phyloP scores from a whole-genome alignment of 2,113 vertebrate genomes.

The Mastomys natalensis region DNA sequence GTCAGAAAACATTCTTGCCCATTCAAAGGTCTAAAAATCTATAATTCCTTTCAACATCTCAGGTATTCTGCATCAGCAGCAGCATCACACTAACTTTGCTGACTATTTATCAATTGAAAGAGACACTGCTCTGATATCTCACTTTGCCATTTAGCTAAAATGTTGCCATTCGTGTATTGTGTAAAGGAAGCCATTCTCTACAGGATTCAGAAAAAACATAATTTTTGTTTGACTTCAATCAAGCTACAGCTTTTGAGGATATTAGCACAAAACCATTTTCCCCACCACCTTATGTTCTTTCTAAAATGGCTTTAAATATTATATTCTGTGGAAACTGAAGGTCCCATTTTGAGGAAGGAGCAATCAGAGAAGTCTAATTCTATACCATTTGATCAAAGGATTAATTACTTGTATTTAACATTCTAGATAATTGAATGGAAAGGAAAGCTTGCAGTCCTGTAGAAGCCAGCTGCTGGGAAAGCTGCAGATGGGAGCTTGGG shows the following conservation, averaged over 20 bases:
- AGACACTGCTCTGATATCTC: not conserved
- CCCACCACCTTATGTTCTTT: slow-evolving; percentile 18
- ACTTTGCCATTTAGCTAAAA: not conserved
- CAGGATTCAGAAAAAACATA: not conserved
- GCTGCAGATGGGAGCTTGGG: slow-evolving; percentile 6
- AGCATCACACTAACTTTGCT: not conserved
- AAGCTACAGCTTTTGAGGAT: slow-evolving; percentile 42
- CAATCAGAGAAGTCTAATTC: slow-evolving; percentile 59
- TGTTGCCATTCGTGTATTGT: not conserved
- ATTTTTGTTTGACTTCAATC: slow-evolving; percentile 51
- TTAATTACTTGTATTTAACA: slow-evolving; percentile 69
- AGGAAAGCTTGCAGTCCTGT: slow-evolving; percentile 48
- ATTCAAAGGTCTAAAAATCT: not conserved
- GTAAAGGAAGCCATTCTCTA: not conserved
- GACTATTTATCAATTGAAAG: slow-evolving; percentile 20
- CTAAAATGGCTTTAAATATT: slow-evolving; percentile 56
- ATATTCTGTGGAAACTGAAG: slow-evolving; percentile 3
- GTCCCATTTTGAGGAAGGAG: not conserved
- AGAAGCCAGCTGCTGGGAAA: slow-evolving; percentile 52
- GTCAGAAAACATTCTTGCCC: not conserved
- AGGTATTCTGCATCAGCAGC: not conserved
- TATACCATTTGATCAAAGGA: slow-evolving; percentile 63
- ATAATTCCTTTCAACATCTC: not conserved
- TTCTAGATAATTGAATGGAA: slow-evolving; percentile 58
- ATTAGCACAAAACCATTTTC: slow-evolving; percentile 27